These are phyloP conservation scores for Apistogramma diplotaenia DNA, from an alignment of 2,113 vertebrate genomes.

Conservation along the genomic window DNA sequence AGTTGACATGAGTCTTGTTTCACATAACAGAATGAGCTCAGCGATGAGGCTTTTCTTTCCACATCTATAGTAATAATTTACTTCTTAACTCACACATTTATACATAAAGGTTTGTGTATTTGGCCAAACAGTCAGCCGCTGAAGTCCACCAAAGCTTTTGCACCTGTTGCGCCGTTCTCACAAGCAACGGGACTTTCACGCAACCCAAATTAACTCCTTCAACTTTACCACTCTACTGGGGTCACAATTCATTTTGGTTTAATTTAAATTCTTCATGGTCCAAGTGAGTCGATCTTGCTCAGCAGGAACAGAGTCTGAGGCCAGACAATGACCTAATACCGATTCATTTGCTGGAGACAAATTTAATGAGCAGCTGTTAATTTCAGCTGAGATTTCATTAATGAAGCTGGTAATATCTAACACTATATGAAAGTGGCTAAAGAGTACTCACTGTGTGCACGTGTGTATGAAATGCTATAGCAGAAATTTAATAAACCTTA, in stretches of 20 bases:
- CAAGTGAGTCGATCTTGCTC: neutral
- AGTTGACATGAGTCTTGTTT: no score
- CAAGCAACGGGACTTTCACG: neutral
- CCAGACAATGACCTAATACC: neutral
- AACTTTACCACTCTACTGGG: neutral
- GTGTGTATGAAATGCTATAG: neutral
- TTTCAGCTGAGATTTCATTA: neutral
- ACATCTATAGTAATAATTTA: neutral
- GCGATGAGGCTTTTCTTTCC: neutral
- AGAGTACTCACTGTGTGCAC: neutral
- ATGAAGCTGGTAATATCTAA: rapidly evolving
- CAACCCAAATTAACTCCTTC: neutral
- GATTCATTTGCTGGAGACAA: neutral
- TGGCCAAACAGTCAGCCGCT: neutral
- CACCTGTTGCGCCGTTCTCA: no score
- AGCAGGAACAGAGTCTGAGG: neutral
- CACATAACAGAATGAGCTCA: neutral
- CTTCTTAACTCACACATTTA: rapidly evolving
- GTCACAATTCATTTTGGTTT: neutral
- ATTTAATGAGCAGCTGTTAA: constrained; percentile 9
- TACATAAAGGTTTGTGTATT: neutral
- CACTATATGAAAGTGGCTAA: neutral
- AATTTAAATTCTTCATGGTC: neutral
- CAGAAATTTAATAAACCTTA: neutral
- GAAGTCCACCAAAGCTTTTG: no score